Conservation (phyloP, 1,140 invertebrate species). For the Eciton burchellii region DNA sequence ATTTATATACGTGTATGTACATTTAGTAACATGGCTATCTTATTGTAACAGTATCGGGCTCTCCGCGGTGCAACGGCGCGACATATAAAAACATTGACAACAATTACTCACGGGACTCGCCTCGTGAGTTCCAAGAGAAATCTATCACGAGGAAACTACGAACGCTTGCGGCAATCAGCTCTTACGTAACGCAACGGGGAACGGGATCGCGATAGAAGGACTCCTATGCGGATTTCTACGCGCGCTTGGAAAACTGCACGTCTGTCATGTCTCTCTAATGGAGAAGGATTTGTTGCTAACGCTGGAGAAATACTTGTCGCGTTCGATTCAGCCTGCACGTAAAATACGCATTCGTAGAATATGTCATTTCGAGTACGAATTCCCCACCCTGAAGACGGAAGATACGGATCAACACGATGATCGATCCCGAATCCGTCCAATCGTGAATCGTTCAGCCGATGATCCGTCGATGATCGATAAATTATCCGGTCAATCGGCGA, state of each 20-base stretch:
- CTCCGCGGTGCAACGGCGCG: conserved; percentile 23
- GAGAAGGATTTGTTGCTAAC: background rate
- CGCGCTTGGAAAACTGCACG: background rate
- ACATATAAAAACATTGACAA: conserved; percentile 52
- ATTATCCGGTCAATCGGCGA: background rate
- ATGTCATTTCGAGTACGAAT: background rate
- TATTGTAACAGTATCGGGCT: conserved; percentile 46
- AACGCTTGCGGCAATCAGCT: conserved; percentile 41
- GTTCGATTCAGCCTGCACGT: background rate
- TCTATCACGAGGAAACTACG: conserved; percentile 31
- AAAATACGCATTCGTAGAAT: conserved; percentile 26
- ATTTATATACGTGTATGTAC: conserved; percentile 29
- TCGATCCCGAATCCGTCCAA: too few relatives aligned
- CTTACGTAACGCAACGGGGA: conserved; percentile 26
- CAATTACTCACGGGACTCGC: conserved; percentile 15
- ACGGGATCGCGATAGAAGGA: conserved; percentile 6
- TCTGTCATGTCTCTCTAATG: background rate
- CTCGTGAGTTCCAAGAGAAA: conserved; percentile 13
- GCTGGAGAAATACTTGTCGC: background rate
- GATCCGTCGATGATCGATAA: conserved; percentile 4
- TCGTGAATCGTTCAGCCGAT: background rate
- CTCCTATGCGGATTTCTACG: background rate
- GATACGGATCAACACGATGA: conserved; percentile 9
- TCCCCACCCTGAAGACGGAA: conserved; percentile 14
- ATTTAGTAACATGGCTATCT: conserved; percentile 27